Conservation (phyloP, 1,140 invertebrate species). For the Trichomalopsis sarcophagae region DNA sequence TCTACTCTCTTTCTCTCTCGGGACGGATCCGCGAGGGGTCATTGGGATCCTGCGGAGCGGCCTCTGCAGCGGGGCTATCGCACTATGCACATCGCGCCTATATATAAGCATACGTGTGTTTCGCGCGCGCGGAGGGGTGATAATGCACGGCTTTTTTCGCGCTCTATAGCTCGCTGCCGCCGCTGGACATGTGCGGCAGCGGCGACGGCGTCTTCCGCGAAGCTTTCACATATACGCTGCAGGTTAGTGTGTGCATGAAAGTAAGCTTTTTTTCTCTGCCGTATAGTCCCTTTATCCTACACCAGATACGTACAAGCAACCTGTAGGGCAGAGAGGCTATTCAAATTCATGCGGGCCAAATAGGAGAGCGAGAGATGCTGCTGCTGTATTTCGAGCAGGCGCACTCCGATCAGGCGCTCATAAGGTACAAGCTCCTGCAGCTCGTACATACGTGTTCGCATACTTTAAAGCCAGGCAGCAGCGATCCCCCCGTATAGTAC, state of each 20-base stretch:
- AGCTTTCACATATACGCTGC: background rate
- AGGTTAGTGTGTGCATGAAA: background rate
- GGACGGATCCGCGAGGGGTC: constrained; percentile 24
- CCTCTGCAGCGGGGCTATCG: constrained; percentile 22
- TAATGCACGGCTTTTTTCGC: constrained; percentile 9
- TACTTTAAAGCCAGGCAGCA: background rate
- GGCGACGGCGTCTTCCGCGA: background rate
- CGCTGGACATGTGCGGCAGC: background rate
- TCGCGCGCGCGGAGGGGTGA: background rate
- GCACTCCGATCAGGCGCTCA: constrained; percentile 2
- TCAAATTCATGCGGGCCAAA: constrained; percentile 11
- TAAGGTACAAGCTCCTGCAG: background rate
- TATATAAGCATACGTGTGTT: background rate
- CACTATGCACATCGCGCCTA: background rate
- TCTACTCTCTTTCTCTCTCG: constrained; percentile 10
- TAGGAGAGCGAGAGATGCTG: background rate
- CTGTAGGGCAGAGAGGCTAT: background rate
- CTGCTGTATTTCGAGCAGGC: background rate
- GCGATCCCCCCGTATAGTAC: background rate
- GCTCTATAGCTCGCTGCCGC: background rate
- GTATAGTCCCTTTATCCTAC: background rate
- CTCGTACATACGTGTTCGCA: background rate
- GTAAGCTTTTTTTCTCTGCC: background rate
- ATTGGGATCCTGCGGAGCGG: constrained; percentile 37
- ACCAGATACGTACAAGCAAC: background rate